Base-by-base conservation (phyloP, 2,888 invertebrate species). In the Aradus depressus region DNA sequence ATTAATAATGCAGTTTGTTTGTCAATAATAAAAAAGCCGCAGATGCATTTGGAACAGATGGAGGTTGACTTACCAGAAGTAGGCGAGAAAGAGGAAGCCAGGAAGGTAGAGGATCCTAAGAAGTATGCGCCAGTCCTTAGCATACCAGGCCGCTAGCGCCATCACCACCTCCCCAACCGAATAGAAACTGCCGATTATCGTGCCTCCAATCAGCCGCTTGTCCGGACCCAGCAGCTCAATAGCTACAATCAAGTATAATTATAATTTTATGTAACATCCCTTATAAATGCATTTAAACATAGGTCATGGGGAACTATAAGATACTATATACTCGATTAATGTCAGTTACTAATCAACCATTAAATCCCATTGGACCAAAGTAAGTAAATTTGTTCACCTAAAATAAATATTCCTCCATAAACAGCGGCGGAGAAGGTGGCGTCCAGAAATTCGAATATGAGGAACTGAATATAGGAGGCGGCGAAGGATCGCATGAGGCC, bases 161-260 rank as follows among this genome's bases (percentile, higher is more conserved):
- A 80, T 70, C 2, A 74, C 56, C 0, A 78, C 77, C 65, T 80
- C 80, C 3, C 80, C 80, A 61, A 80, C 77, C 79, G 6, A 83
- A 73, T 41, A 85, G 68, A 44, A 82, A 61, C 77, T 76, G 62
- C 79, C 77, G 42, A 79, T 47, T 57, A 57, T 41, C 16, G 43
- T 73, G 54, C 85, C 81, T 3, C 80, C 81, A 32, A 85, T 66
- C 18, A 84, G 81, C 31, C 88, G 73, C 44, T 79, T 76, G 54
- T 76, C 75, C 8, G 82, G 82, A 1, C 84, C 84, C 22, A 86
- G 80, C 67, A 86, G 73, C 66, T 89, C 88, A 58, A 87, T 73
- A 25, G 77, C 80, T 82, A 68, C 0, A 66, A 74, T 56, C 37
- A 58, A 35, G 31, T n/a, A n/a, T n/a, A n/a, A n/a, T n/a, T n/a